These are phyloP conservation scores for Hydractinia echinata DNA, from an alignment of 30 jellyfish, hydroid and myxozoan species.

Conservation along the genomic window DNA sequence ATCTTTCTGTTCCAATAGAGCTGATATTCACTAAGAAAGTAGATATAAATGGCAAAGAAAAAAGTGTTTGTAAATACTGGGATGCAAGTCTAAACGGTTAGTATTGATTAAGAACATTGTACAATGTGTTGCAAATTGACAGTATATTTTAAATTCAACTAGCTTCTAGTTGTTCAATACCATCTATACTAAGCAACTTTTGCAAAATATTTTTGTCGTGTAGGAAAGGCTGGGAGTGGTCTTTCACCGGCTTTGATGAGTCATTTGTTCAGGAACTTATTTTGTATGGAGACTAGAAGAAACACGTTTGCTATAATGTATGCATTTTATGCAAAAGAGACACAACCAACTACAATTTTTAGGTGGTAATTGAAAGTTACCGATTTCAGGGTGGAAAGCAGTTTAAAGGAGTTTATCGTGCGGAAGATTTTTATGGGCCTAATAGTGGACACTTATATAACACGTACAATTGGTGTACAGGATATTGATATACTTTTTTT, in stretches of 20 bases:
- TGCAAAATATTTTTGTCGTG: not conserved
- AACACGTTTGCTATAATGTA: too few species aligned
- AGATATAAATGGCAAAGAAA: not conserved
- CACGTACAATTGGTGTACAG: not conserved
- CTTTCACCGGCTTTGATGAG: not conserved
- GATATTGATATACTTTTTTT: not conserved
- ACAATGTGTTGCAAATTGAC: not conserved
- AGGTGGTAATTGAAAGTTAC: too few species aligned
- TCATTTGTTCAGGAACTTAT: too few species aligned
- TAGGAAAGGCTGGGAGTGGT: not conserved
- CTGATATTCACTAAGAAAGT: constrained; percentile 29
- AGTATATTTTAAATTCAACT: not conserved
- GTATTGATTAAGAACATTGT: not conserved
- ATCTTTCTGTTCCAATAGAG: constrained; percentile 24
- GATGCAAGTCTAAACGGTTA: not conserved
- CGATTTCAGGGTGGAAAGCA: too few species aligned
- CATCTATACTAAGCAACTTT: not conserved
- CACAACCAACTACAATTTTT: too few species aligned
- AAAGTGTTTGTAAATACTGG: constrained; percentile 12
- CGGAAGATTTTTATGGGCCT: too few species aligned
- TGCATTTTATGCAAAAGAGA: too few species aligned
- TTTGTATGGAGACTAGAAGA: too few species aligned
- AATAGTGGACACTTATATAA: too few species aligned
- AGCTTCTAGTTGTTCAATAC: not conserved
- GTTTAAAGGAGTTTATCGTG: too few species aligned